phyloP scores from a whole-genome alignment of 1,140 invertebrate species.

The Aplysia californica region DNA sequence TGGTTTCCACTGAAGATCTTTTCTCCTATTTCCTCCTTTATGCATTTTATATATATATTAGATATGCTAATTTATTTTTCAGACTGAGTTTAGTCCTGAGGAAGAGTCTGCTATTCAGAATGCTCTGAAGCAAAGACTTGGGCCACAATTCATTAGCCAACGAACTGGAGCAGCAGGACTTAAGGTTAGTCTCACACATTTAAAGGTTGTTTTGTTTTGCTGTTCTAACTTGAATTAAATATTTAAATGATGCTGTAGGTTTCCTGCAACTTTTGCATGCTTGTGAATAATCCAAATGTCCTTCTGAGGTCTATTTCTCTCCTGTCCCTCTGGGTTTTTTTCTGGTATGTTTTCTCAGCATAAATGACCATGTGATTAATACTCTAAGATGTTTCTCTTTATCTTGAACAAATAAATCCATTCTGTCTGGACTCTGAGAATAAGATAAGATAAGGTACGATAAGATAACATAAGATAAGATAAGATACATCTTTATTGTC shows the following conservation, averaged over 20 bases:
- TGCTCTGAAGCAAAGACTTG: conserved; percentile 65
- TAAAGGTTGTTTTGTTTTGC: neutral
- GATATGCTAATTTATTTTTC: neutral
- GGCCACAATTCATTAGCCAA: conserved; percentile 69
- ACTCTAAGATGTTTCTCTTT: too few relatives aligned
- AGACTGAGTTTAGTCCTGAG: conserved; percentile 58
- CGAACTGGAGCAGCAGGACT: conserved; percentile 67
- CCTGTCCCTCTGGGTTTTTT: neutral
- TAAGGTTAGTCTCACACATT: conserved; percentile 48
- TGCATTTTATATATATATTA: too few relatives aligned
- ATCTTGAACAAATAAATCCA: too few relatives aligned
- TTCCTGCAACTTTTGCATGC: neutral
- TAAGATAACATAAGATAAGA: too few relatives aligned
- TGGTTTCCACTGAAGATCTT: too few relatives aligned
- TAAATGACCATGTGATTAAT: neutral
- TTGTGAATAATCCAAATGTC: neutral
- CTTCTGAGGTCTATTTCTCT: neutral
- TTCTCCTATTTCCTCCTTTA: too few relatives aligned
- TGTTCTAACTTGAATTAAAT: neutral
- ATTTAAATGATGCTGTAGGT: neutral
- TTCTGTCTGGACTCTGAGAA: too few relatives aligned
- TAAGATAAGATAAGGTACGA: too few relatives aligned
- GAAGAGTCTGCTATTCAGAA: conserved; percentile 63
- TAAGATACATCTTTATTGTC: too few relatives aligned
- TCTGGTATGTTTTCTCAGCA: neutral